A percentile compares a stretch with the other conserved stretches of the same genome.
Conservation (phyloP, 2,888 invertebrate species). For the Caenorhabditis uteleia region DNA sequence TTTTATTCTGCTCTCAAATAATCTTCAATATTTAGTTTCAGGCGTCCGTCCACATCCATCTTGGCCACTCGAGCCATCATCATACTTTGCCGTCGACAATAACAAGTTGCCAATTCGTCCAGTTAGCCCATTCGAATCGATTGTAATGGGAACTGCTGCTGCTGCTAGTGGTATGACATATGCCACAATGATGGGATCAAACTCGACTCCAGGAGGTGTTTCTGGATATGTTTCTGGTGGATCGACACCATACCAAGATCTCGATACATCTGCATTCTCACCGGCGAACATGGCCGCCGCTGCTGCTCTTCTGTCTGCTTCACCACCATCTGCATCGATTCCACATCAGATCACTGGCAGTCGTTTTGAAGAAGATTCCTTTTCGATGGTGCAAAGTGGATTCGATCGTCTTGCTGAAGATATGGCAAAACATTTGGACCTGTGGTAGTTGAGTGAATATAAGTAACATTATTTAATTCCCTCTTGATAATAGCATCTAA, state of each 20-base stretch:
- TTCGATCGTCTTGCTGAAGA: constrained; percentile 54
- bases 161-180: neutral
- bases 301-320: constrained; percentile 1
- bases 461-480: no score
- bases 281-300: neutral
- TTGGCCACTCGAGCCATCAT: constrained; percentile 52
- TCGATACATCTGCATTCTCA: constrained; percentile 18
- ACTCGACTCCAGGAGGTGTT: constrained; percentile 9
- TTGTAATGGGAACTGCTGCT: constrained; percentile 20
- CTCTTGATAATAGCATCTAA: neutral
- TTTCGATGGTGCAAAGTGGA: constrained; percentile 27
- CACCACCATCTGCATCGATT: constrained; percentile 8
- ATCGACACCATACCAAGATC: constrained; percentile 23
- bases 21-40: no score
- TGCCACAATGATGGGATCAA: constrained; percentile 2
- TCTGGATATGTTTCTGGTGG: constrained; percentile 19
- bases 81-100: constrained; percentile 31
- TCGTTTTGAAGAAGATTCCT: constrained; percentile 23
- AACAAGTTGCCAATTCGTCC: constrained; percentile 5
- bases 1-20: no score
- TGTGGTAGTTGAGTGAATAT: constrained; percentile 34
- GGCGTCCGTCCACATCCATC: constrained; percentile 46
- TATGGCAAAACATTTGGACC: constrained; percentile 52
- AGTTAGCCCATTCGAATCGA: constrained; percentile 23
- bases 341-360: constrained; percentile 11